Conservation (phyloP, 2,888 invertebrate genomes). For the Drosophila monieri region DNA sequence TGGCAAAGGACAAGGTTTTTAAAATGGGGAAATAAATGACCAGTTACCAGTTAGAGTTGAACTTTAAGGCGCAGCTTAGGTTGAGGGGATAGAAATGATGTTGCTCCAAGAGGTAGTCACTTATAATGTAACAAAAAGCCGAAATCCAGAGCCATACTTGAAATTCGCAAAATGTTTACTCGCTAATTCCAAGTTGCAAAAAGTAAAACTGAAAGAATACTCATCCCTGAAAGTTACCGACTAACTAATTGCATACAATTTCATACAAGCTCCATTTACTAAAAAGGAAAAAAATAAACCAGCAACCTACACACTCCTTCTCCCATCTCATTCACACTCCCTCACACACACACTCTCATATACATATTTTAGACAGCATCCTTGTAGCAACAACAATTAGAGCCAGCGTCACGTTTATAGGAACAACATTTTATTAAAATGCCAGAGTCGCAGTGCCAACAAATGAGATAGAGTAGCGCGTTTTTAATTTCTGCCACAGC, state of each 20-base stretch:
- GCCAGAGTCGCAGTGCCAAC: slow-evolving; percentile 27
- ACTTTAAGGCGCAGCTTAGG: background rate
- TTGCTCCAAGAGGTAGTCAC: too few species aligned
- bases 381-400: slow-evolving; percentile 56
- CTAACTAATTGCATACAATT: slow-evolving; percentile 44
- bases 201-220: slow-evolving; percentile 2
- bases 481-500: slow-evolving; percentile 67
- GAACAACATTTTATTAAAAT: slow-evolving; percentile 66
- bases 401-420: slow-evolving; percentile 60
- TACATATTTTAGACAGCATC: slow-evolving; percentile 1
- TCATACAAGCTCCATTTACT: slow-evolving; percentile 46
- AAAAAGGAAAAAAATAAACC: slow-evolving; percentile 19
- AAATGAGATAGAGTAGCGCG: slow-evolving; percentile 48
- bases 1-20: background rate
- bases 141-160: background rate
- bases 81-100: background rate
- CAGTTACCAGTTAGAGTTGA: background rate
- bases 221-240: slow-evolving; percentile 22
- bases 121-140: too few species aligned
- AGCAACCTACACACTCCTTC: background rate
- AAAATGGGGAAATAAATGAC: background rate
- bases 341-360: slow-evolving; percentile 6
- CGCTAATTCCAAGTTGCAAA: background rate
- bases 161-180: background rate
- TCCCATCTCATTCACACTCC: background rate